phyloP scores from a whole-genome alignment of 2,113 vertebrate species.

The Mohoua ochrocephala region DNA sequence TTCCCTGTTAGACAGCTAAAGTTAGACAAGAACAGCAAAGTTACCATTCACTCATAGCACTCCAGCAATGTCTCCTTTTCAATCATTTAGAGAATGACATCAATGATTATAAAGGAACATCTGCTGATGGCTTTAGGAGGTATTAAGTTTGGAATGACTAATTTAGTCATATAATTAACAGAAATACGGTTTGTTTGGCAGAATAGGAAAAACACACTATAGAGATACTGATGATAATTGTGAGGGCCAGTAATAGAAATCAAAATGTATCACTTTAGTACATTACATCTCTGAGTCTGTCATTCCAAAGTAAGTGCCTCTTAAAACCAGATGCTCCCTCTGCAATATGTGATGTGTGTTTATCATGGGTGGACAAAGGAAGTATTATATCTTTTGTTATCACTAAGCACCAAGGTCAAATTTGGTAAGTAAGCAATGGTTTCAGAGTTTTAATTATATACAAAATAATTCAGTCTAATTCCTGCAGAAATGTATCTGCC shows the following conservation, averaged over 20 bases:
- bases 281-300: background rate
- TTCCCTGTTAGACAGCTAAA: background rate
- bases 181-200: conserved; percentile 45
- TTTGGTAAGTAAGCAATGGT: background rate
- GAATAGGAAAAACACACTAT: conserved; percentile 16
- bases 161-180: conserved; percentile 59
- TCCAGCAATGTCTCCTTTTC: background rate
- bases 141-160: conserved; percentile 55
- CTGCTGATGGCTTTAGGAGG: conserved; percentile 63
- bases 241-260: conserved; percentile 51
- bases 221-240: conserved; percentile 50
- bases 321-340: conserved; percentile 54
- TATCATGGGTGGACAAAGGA: background rate
- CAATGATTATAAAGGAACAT: conserved; percentile 40
- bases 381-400: background rate
- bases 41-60: background rate
- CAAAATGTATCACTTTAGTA: conserved; percentile 12
- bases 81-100: conserved; percentile 9
- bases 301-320: conserved; percentile 50
- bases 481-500: background rate
- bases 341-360: conserved; percentile 9
- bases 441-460: background rate
- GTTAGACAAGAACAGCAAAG: background rate
- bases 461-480: background rate
- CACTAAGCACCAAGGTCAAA: conserved; percentile 14